Evolutionary conservation across 1,140 invertebrate genomes (phyloP).

Genomic region (Apis laboriosa): DNA sequence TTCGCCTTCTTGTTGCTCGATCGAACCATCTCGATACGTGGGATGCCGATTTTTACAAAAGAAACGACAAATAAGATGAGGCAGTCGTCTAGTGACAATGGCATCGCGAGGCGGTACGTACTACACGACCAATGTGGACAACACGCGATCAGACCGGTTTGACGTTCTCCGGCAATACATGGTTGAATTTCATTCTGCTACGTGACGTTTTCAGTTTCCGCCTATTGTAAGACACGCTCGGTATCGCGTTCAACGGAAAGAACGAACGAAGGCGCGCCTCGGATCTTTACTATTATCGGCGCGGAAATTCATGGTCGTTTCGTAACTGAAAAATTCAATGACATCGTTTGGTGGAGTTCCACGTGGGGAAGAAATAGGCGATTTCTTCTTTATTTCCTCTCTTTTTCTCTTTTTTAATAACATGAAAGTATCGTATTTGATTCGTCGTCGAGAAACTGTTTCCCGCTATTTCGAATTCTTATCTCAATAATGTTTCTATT

Average conservation of each 20-base stretch:
- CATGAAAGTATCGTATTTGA: background rate
- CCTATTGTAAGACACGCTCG: conserved; percentile 30
- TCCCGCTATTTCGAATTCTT: conserved; percentile 32
- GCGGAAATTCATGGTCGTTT: background rate
- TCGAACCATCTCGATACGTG: conserved; percentile 31
- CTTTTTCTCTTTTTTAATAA: background rate
- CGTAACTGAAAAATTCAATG: background rate
- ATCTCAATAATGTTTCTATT: conserved; percentile 52
- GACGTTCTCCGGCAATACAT: conserved; percentile 36
- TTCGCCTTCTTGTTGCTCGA: conserved; percentile 30
- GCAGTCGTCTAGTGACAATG: conserved; percentile 57
- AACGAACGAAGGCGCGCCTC: background rate
- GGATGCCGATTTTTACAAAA: conserved; percentile 33
- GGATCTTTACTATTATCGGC: conserved; percentile 12
- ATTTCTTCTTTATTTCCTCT: background rate
- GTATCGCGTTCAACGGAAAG: conserved; percentile 18
- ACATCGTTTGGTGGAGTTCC: background rate
- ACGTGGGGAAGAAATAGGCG: background rate
- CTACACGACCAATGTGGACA: conserved; percentile 23
- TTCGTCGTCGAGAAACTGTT: background rate
- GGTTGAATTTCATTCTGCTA: conserved; percentile 58
- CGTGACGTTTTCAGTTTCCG: conserved; percentile 59
- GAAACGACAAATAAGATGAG: conserved; percentile 57
- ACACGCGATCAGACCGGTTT: conserved; percentile 59
- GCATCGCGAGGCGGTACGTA: conserved; percentile 29